Percentiles rank a stretch among this genome's conserved stretches.
These are phyloP conservation scores for Troglohyphantes excavatus DNA, from an alignment of 2,888 invertebrate genomes.

Conservation along the genomic window DNA sequence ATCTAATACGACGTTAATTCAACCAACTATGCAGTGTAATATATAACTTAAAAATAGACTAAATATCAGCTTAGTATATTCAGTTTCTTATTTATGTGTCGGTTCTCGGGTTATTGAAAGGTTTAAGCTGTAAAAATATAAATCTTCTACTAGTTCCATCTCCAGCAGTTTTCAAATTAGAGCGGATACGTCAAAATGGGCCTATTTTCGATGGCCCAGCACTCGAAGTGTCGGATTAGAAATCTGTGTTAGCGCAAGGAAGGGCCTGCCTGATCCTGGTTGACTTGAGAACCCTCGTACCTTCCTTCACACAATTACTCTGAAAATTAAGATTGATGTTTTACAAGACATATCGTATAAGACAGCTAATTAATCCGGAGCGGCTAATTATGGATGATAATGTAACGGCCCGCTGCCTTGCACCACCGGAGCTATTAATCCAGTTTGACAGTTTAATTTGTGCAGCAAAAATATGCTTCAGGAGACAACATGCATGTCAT, in stretches of 20 bases:
- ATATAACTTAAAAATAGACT: too few species aligned
- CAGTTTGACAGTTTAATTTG: constrained; percentile 59
- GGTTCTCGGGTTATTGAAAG: too few species aligned
- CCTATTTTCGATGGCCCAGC: constrained; percentile 19
- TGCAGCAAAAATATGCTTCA: constrained; percentile 14
- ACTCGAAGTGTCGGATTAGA: not conserved
- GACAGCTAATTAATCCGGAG: constrained; percentile 57
- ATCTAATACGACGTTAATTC: too few species aligned
- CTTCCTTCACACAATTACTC: constrained; percentile 40
- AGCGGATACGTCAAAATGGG: constrained; percentile 17
- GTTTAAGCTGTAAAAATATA: too few species aligned
- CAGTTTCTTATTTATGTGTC: too few species aligned
- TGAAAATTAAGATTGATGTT: constrained; percentile 65
- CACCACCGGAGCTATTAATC: constrained; percentile 18
- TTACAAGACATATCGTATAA: constrained; percentile 57
- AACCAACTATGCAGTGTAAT: too few species aligned
- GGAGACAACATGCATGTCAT: constrained; percentile 29
- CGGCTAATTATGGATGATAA: constrained; percentile 59
- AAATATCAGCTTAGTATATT: too few species aligned
- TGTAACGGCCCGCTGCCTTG: constrained; percentile 12
- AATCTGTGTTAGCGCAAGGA: constrained; percentile 7
- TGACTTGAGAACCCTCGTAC: constrained; percentile 40
- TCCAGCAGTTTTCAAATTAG: too few species aligned
- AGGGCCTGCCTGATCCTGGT: constrained; percentile 19
- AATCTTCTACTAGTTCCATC: too few species aligned